A percentile compares a stretch with the other conserved stretches of the same genome.
phyloP scores from a whole-genome alignment of 1,140 invertebrate species.

The Camponotus pennsylvanicus region DNA sequence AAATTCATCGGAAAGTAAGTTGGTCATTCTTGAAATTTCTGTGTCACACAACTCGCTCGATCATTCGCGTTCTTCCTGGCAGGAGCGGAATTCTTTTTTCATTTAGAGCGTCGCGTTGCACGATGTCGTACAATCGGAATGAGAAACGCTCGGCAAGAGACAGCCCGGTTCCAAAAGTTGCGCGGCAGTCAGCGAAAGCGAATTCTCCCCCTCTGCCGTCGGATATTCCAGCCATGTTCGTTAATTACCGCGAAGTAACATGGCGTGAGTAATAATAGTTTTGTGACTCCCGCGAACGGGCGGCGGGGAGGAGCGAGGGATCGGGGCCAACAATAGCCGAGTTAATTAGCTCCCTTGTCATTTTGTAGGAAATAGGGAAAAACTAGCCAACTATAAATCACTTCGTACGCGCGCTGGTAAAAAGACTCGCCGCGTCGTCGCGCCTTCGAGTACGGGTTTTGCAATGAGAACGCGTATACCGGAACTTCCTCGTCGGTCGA shows the following conservation, averaged over 20 bases:
- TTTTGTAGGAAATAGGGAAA: constrained; percentile 79
- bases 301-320: constrained; percentile 45
- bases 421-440: constrained; percentile 62
- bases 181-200: constrained; percentile 53
- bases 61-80: background rate
- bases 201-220: constrained; percentile 54
- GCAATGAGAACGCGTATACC: constrained; percentile 38
- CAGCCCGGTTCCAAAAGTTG: constrained; percentile 44
- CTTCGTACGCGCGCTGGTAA: constrained; percentile 66
- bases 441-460: constrained; percentile 33
- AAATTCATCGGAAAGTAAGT: constrained; percentile 44
- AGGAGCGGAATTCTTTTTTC: constrained; percentile 21
- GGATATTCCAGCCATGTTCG: constrained; percentile 73
- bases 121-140: constrained; percentile 22
- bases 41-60: constrained; percentile 20
- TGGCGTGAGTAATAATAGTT: constrained; percentile 83
- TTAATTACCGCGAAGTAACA: constrained; percentile 74
- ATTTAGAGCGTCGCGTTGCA: constrained; percentile 22
- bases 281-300: constrained; percentile 69
- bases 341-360: constrained; percentile 84
- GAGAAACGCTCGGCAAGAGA: constrained; percentile 48
- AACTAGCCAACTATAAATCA: constrained; percentile 82
- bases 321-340: constrained; percentile 79
- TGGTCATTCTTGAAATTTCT: constrained; percentile 41
- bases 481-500: constrained; percentile 39